Base-by-base conservation (phyloP, 2,888 invertebrate species). In the Noctuana brunneofusca region DNA sequence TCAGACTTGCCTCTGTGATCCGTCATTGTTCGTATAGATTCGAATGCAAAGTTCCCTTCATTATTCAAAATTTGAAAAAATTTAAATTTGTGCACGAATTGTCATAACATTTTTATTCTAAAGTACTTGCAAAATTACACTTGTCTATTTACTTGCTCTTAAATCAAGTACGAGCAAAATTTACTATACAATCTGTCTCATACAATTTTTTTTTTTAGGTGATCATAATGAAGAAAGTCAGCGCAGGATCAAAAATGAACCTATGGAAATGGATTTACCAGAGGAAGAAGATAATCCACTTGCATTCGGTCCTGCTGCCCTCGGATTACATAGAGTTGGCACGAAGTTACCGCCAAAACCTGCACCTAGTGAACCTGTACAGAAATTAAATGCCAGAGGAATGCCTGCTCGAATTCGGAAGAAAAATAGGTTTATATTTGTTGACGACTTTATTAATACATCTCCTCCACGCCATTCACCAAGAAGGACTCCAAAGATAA, bases 331-430 rank as follows among this genome's bases (percentile, higher is more conserved):
- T 75, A 93, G 96, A 76, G 96, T 97, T 48, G 97, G 97, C 16
- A 94, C 96, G 1, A 93, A 93, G 67, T 93, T 94, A 69, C 95
- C 95, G 65, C 94, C 95, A 62, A 94, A 94, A 81, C 94, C 94
- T 60, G 93, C 94, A 73, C 95, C 95, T 12, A 92, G 94, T 73
- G 95, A 94, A 78, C 96, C 96, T 24, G 93, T 95, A n/a, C 95
- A 96, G 82, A 95, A 96, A 69, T 86, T 97, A 1, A 97, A 97
- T 80, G 95, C 96, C 1, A 93, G 97, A 74, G 97, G 97, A 50
- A 97, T 97, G 96, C 97, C 97, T 58, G 97, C 96, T 4, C 93
- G 98, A 64, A 97, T 97, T 69, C 93, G 97, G 30, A 98, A 97
- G 84, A 96, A 96, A 78, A 98, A 98, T 83, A 94, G 95, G 75